A percentile compares a stretch with the other conserved stretches of the same genome.
phyloP scores from a whole-genome alignment of 2,113 vertebrate genomes.

The Protobothrops mucrosquamatus region DNA sequence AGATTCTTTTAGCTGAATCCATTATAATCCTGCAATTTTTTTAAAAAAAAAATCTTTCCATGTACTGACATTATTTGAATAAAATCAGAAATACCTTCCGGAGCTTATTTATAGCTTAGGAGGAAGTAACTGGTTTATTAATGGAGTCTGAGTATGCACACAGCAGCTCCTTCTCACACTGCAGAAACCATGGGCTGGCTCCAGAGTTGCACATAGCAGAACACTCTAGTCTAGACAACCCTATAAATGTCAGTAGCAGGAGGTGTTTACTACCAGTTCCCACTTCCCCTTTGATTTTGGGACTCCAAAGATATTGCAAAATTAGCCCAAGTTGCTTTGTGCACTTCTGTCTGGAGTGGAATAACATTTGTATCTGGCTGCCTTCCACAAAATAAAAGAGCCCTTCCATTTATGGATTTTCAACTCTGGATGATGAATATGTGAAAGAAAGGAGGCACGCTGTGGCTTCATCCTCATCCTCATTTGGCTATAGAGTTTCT shows the following conservation, averaged over 20 bases:
- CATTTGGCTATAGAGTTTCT: neutral
- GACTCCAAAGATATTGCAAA: neutral
- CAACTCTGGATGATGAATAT: neutral
- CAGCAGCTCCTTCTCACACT: neutral
- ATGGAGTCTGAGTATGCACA: conserved; percentile 31
- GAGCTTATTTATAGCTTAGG: neutral
- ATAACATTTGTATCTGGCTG: neutral
- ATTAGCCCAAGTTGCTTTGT: neutral
- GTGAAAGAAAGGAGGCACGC: neutral
- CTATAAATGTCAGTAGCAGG: neutral
- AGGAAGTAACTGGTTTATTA: neutral
- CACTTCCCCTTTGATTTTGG: neutral
- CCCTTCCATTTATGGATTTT: neutral
- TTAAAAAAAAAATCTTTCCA: neutral
- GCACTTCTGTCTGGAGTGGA: neutral
- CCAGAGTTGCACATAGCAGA: neutral
- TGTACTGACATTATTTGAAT: conserved; percentile 12
- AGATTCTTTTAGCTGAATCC: conserved; percentile 8
- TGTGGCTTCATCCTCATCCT: neutral
- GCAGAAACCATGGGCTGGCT: neutral
- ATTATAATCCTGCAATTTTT: neutral
- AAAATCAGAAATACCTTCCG: conserved; percentile 1
- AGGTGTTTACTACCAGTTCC: neutral
- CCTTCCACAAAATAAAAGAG: neutral
- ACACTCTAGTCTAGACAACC: neutral